Evolutionary conservation across 2,113 vertebrate genomes (phyloP).

Genomic region (Chinchilla lanigera): DNA sequence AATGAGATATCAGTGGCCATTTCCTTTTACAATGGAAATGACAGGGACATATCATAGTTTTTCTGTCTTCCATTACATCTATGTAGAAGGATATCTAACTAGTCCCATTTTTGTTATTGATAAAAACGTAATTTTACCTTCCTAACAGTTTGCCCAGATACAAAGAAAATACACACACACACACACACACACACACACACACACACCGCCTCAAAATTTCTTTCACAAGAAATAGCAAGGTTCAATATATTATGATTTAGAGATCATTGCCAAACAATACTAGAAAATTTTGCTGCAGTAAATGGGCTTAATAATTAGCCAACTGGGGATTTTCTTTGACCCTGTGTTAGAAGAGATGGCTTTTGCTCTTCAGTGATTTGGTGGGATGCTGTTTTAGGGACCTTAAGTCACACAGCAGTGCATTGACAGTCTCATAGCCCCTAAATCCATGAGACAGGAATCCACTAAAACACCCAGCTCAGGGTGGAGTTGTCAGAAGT

Average conservation of each 20-base stretch:
- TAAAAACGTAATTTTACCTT: background rate
- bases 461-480: background rate
- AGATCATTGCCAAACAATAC: background rate
- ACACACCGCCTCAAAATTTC: background rate
- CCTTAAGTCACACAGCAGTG: background rate
- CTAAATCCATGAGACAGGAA: background rate
- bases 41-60: background rate
- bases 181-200: background rate
- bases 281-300: background rate
- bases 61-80: background rate
- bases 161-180: background rate
- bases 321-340: conserved; percentile 2
- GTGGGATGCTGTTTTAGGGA: background rate
- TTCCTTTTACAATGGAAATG: background rate
- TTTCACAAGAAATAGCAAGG: background rate
- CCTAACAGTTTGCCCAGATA: background rate
- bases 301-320: background rate
- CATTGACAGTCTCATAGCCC: background rate
- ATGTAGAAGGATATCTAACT: background rate
- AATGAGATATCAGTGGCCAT: background rate
- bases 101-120: background rate
- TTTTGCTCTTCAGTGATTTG: background rate
- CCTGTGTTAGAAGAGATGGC: background rate
- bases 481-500: background rate
- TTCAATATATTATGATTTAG: background rate